phyloP scores from a whole-genome alignment of 2,797 vertebrate species.

The Sparidentex hasta region DNA sequence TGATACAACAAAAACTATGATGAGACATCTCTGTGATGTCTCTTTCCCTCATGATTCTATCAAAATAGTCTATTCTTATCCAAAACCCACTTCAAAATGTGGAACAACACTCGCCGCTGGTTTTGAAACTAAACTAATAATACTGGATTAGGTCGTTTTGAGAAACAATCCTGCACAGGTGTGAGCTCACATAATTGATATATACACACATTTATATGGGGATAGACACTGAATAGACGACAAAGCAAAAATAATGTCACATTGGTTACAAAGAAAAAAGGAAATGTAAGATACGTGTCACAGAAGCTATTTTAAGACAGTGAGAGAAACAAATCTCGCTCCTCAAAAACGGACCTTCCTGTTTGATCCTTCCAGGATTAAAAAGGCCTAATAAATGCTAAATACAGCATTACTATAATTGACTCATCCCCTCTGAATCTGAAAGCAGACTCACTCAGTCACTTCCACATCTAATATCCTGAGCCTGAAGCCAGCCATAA shows the following conservation, averaged over 20 bases:
- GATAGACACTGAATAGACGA: neutral
- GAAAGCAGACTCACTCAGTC: constrained; percentile 28
- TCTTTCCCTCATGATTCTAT: constrained; percentile 12
- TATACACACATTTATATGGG: neutral
- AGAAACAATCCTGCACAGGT: neutral
- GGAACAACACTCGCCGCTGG: neutral
- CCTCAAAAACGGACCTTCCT: constrained; percentile 16
- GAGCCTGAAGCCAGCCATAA: constrained; percentile 50
- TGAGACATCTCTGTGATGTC: constrained; percentile 30
- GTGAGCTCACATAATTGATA: neutral
- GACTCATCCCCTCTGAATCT: constrained; percentile 28
- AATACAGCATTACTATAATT: constrained; percentile 70
- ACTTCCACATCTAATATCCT: constrained; percentile 52
- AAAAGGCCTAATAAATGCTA: constrained; percentile 60
- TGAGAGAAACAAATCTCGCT: constrained; percentile 38
- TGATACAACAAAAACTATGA: constrained; percentile 27
- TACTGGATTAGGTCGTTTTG: neutral
- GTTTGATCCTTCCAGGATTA: constrained; percentile 46
- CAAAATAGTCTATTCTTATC: constrained; percentile 35
- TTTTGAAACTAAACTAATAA: constrained; percentile 22
- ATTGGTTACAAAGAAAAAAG: constrained; percentile 27
- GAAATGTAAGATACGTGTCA: constrained; percentile 20
- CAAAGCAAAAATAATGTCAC: constrained; percentile 7
- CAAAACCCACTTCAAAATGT: constrained; percentile 7
- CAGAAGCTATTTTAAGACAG: constrained; percentile 51